Conservation (phyloP, 2,797 vertebrate genomes). For the Coregonus ussuriensis region DNA sequence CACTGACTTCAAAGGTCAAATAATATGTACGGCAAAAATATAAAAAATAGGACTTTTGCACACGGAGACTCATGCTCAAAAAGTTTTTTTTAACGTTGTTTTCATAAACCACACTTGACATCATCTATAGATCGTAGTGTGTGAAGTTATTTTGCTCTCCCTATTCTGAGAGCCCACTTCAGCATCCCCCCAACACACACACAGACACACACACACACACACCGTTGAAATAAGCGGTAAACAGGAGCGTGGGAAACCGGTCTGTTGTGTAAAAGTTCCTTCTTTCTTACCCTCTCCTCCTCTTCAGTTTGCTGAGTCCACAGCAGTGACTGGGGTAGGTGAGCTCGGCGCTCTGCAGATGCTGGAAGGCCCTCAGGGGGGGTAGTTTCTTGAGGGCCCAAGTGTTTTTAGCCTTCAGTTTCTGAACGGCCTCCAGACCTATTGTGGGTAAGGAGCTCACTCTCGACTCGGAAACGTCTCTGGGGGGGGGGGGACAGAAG, state of each 20-base stretch:
- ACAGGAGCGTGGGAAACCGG: conserved; percentile 25
- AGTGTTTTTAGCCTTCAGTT: conserved; percentile 79
- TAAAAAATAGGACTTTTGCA: neutral
- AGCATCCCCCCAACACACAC: too few relatives aligned
- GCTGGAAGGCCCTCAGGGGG: conserved; percentile 77
- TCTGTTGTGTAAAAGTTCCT: conserved; percentile 10
- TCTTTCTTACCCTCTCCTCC: conserved; percentile 78
- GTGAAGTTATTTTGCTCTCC: too few relatives aligned
- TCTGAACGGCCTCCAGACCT: conserved; percentile 82
- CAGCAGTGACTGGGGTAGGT: conserved; percentile 91
- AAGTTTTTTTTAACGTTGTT: neutral
- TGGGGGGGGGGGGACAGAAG: conserved; percentile 56
- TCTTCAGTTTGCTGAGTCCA: conserved; percentile 85
- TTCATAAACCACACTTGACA: too few relatives aligned
- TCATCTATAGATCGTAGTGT: too few relatives aligned
- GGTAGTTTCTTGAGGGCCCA: conserved; percentile 86
- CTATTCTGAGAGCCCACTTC: too few relatives aligned
- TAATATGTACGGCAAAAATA: neutral
- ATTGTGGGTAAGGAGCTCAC: conserved; percentile 79
- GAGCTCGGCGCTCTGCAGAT: conserved; percentile 81
- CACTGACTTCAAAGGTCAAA: neutral
- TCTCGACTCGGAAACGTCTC: conserved; percentile 85
- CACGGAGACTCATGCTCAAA: neutral
- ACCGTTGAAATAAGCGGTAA: neutral
- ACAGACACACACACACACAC: too few relatives aligned